A percentile compares a stretch with the other conserved stretches of the same genome.
Conservation (phyloP, 2,113 vertebrate genomes). For the Chamaetylas fuelleborni region DNA sequence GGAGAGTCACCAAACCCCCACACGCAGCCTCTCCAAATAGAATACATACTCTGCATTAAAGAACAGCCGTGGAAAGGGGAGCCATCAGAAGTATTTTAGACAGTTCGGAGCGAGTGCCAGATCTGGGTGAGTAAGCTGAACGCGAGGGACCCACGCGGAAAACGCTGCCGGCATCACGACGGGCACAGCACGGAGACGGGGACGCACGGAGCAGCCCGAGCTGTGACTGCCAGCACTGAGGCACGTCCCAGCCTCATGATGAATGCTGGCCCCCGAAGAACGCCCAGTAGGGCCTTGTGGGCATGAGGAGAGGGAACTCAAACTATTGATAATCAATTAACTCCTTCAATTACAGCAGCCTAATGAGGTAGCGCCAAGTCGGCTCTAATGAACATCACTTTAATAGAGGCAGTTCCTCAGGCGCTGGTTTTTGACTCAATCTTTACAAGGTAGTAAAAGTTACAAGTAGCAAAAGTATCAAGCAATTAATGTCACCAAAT, state of each 20-base stretch:
- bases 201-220: accelerated
- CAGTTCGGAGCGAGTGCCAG: neutral
- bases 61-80: neutral
- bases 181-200: neutral
- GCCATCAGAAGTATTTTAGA: neutral
- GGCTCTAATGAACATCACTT: constrained; percentile 41
- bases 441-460: constrained; percentile 29
- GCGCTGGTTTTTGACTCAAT: neutral
- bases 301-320: neutral
- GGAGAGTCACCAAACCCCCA: constrained; percentile 13
- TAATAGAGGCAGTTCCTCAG: constrained; percentile 40
- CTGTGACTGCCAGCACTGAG: neutral
- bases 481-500: constrained; percentile 14
- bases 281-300: neutral
- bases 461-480: neutral
- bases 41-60: neutral
- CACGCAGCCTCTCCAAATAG: neutral
- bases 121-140: neutral
- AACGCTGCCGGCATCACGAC: neutral
- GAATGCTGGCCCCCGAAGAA: neutral
- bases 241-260: neutral
- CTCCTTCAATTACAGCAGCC: constrained; percentile 55
- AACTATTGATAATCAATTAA: constrained; percentile 68
- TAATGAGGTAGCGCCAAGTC: constrained; percentile 54
- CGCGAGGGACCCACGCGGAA: neutral